Evolutionary conservation across 2,113 vertebrate species (phyloP).

Genomic region (Protobothrops flavoviridis): DNA sequence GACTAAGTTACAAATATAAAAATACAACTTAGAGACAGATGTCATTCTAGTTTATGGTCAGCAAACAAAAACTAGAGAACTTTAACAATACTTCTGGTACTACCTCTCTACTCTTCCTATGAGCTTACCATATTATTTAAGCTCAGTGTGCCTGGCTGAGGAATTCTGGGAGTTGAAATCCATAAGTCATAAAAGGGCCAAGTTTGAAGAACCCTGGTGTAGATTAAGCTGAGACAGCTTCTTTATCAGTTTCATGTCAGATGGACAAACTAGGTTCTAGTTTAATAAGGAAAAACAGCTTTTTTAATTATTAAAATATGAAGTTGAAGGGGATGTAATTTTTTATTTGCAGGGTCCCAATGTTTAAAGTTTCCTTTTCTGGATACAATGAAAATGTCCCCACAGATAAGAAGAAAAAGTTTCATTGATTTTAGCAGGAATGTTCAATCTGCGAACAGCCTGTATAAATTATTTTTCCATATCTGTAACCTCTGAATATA

Average conservation of each 20-base stretch:
- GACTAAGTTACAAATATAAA: neutral
- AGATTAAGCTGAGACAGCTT: neutral
- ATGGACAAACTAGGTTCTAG: neutral
- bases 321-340: neutral
- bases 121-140: neutral
- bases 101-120: neutral
- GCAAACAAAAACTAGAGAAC: neutral
- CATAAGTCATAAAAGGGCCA: too few relatives aligned
- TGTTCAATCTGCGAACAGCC: neutral
- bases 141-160: too few relatives aligned
- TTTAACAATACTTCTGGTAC: neutral
- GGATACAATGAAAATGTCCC: neutral
- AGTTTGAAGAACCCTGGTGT: neutral
- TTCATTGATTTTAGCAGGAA: neutral
- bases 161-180: too few relatives aligned
- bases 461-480: neutral
- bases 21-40: neutral
- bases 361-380: neutral
- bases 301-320: neutral
- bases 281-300: neutral
- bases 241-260: neutral
- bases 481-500: neutral
- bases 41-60: neutral
- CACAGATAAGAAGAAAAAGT: neutral
- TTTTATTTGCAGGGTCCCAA: neutral